These are phyloP conservation scores for Leptarthrus brevirostris DNA, from an alignment of 2,888 invertebrate genomes.

Conservation along the genomic window DNA sequence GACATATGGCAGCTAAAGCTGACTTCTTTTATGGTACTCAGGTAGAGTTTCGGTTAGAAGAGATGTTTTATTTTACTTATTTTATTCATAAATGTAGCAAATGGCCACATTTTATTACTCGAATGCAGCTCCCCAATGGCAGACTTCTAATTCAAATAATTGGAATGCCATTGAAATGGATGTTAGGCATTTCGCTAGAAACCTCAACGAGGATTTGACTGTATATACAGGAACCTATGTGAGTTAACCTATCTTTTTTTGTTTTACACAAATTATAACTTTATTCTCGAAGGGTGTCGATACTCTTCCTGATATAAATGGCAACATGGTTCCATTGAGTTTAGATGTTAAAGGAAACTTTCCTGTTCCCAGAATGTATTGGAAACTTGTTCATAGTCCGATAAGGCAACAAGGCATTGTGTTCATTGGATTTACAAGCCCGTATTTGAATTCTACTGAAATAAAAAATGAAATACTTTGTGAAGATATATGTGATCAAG, in stretches of 20 bases:
- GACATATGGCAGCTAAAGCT: conserved; percentile 69
- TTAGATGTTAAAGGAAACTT: conserved; percentile 59
- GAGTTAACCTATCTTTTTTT: neutral
- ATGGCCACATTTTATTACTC: conserved; percentile 69
- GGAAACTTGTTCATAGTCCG: conserved; percentile 67
- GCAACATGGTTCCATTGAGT: conserved; percentile 58
- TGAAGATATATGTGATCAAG: conserved; percentile 58
- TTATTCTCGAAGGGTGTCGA: conserved; percentile 58
- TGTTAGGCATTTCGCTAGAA: conserved; percentile 58
- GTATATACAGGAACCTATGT: conserved; percentile 64
- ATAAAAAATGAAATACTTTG: conserved; percentile 59
- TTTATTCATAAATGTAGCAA: conserved; percentile 63
- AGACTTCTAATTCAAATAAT: conserved; percentile 66
- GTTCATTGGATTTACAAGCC: conserved; percentile 67
- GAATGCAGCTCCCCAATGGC: conserved; percentile 72
- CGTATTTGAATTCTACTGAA: conserved; percentile 57
- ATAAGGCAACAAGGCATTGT: conserved; percentile 61
- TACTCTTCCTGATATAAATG: conserved; percentile 60
- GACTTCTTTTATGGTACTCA: conserved; percentile 68
- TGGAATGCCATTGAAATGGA: conserved; percentile 63
- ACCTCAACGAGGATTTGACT: conserved; percentile 55
- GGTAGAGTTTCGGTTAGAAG: too few relatives aligned
- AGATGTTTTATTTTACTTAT: too few relatives aligned
- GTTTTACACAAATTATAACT: neutral
- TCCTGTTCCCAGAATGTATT: conserved; percentile 64